A percentile compares a stretch with the other conserved stretches of the same genome.
Conservation (phyloP, 37 sponge, comb jelly and placozoan genomes). For the Ephydatia muelleri region DNA sequence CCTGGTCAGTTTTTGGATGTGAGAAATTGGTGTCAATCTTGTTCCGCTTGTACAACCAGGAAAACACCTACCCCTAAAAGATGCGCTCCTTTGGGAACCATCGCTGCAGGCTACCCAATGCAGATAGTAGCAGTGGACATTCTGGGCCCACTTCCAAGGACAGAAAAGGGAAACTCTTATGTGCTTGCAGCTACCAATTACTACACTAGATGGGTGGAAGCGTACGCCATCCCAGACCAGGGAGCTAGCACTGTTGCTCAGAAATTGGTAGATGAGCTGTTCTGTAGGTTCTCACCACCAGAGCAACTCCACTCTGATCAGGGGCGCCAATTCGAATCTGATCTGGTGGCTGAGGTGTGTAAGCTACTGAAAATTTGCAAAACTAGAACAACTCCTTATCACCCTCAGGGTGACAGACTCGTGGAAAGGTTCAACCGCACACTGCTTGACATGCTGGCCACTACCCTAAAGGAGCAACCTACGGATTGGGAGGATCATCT, state of each 20-base stretch:
- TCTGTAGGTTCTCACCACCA: background rate
- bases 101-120: background rate
- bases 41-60: background rate
- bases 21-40: slow-evolving; percentile 22
- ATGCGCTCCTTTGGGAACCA: background rate
- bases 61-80: background rate
- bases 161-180: background rate
- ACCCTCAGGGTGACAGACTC: background rate
- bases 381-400: no score
- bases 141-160: background rate
- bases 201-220: no score
- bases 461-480: no score
- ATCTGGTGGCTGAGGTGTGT: no score
- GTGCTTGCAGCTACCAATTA: background rate
- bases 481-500: no score
- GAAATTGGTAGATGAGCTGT: background rate
- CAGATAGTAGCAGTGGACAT: background rate
- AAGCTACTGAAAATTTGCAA: no score
- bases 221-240: no score
- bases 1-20: slow-evolving; percentile 36
- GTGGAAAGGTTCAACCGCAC: no score
- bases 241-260: background rate
- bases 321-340: slow-evolving; percentile 3
- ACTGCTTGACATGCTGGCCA: no score
- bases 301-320: slow-evolving; percentile 4